Evolutionary conservation across 2,113 vertebrate species (phyloP).

Genomic region (Leucosticte australis): DNA sequence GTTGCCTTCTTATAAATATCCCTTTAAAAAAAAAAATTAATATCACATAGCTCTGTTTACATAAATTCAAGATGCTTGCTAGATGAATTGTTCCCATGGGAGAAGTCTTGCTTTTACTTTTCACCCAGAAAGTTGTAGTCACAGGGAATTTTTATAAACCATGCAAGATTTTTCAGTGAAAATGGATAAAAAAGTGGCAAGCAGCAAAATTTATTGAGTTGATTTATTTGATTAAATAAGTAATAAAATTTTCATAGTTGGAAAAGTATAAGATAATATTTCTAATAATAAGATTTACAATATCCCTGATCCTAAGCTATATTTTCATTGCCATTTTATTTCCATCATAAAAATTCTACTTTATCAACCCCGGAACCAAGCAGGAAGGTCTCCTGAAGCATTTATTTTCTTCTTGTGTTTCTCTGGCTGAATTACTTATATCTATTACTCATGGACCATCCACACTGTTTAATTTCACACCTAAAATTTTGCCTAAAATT

Average conservation of each 20-base stretch:
- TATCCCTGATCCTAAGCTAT: not conserved
- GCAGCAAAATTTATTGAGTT: not conserved
- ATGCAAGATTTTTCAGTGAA: not conserved
- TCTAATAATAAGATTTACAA: not conserved
- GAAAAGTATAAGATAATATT: constrained; percentile 45
- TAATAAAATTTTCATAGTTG: constrained; percentile 42
- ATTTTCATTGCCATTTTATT: constrained; percentile 50
- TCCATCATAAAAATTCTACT: constrained; percentile 15
- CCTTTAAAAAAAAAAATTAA: not conserved
- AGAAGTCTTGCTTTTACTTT: not conserved
- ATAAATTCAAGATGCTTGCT: not conserved
- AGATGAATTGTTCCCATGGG: not conserved
- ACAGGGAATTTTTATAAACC: not conserved
- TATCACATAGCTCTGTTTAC: not conserved
- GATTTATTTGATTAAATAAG: constrained; percentile 51
- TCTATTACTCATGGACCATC: not conserved
- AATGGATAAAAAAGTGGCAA: not conserved
- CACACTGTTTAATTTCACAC: constrained; percentile 5
- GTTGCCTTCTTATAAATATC: not conserved
- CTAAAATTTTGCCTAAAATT: not conserved
- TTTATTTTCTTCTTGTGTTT: not conserved
- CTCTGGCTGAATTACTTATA: not conserved
- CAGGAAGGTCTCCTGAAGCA: not conserved
- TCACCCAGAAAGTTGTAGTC: not conserved
- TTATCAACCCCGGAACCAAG: not conserved